A percentile compares a stretch with the other conserved stretches of the same genome.
These are phyloP conservation scores for Sinodicranocentrus sp. DNA, from an alignment of 2,888 invertebrate genomes.

Conservation along the genomic window DNA sequence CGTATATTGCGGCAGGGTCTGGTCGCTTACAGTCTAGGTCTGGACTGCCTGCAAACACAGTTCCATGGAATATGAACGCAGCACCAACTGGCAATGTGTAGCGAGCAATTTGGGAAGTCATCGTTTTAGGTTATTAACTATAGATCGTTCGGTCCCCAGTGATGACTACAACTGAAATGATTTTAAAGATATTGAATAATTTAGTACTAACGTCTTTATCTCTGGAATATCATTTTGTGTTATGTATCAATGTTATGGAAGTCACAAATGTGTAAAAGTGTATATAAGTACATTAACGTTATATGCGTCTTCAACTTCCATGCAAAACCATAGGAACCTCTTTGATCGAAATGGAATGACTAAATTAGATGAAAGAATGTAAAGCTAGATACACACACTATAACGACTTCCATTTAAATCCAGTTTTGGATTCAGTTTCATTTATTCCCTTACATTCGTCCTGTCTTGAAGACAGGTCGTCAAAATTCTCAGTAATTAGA, in stretches of 20 bases:
- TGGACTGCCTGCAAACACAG: slow-evolving; percentile 62
- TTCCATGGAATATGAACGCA: slow-evolving; percentile 48
- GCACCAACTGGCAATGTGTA: slow-evolving; percentile 69
- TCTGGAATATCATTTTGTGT: no score
- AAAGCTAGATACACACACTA: no score
- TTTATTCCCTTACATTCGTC: no score
- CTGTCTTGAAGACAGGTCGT: background rate
- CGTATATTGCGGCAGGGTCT: background rate
- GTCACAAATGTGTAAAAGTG: no score
- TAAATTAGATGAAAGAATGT: no score
- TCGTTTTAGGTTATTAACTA: background rate
- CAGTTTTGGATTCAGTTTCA: no score
- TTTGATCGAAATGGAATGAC: no score
- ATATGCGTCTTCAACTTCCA: background rate
- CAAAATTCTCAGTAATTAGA: slow-evolving; percentile 41
- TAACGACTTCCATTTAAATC: no score
- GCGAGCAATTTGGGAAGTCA: slow-evolving; percentile 61
- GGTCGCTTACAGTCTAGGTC: no score
- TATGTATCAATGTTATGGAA: no score
- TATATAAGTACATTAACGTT: background rate
- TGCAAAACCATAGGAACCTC: slow-evolving; percentile 31
- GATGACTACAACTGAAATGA: slow-evolving; percentile 15
- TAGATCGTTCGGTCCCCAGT: background rate
- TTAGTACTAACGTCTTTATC: no score
- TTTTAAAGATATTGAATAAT: background rate